Evolutionary conservation across 2,113 vertebrate genomes (phyloP), one percentile per base, ranked within the genome.

Genomic region (Maylandia zebra): DNA sequence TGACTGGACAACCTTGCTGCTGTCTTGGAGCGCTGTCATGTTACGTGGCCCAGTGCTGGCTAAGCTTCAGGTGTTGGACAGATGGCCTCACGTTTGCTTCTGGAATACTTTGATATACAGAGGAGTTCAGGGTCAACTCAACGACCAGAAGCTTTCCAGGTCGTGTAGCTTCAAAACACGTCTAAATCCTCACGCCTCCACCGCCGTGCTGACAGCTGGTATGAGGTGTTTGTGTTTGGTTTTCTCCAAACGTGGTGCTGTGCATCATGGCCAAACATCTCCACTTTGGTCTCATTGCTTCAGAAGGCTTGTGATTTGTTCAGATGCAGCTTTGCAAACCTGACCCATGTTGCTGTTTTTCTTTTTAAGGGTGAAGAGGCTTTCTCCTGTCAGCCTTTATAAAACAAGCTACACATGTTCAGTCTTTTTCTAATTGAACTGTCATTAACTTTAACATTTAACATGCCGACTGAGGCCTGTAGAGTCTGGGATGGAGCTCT

Each of bases 1-100:
- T 11, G 59, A 64, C 30, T 64, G 59, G 59, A 34, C 56, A 0
- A 57, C 59, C 6, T 64, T 71, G 66, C 64, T 66, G 6, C 61
- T 66, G 17, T 66, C 17, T 13, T 22, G n/a, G n/a, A 69, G 8
- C 11, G 12, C 11, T 41, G 66, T 43, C 66, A 1, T 10, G 36
- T 41, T 41, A 24, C 12, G 0, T 41, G 12, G 5, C 12, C 36
- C n/a, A 0, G 61, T 66, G 34, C 34, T 32, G 0, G 32, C 1
- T 7, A 38, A 38, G 61, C 61, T 66, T 64, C 34, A 41, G 36
- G 0, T 71, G 38, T 16, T 0, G 0, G 38, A 71, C 8, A 16
- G n/a, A 43, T 16, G 66, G 36, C 38, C 66, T 17, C 69, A 30
- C 6, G 10, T 76, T 41, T 76, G 41, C 30, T 10, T 76, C 41